These are phyloP conservation scores for Tichodroma muraria DNA, from an alignment of 2,113 vertebrate genomes.

Conservation along the genomic window DNA sequence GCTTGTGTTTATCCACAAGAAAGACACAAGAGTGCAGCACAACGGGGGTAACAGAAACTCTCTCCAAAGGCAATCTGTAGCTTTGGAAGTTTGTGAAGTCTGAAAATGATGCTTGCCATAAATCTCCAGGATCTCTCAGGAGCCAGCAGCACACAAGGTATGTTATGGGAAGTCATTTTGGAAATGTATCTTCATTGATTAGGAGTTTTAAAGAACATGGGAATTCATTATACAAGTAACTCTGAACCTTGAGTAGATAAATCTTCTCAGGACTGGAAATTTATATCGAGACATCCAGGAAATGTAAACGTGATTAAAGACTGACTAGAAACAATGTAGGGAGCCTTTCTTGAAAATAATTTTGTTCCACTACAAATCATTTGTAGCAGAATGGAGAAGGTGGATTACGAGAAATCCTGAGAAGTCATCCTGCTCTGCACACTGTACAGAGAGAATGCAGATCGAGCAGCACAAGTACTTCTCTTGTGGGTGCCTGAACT, in stretches of 20 bases:
- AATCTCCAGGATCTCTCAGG: background rate
- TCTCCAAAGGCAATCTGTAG: background rate
- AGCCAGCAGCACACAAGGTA: background rate
- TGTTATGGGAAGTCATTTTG: background rate
- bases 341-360: background rate
- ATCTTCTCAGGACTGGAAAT: background rate
- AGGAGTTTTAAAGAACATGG: background rate
- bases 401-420: background rate
- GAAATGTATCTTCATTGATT: conserved; percentile 1
- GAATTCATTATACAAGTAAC: background rate
- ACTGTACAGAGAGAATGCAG: background rate
- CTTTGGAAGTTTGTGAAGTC: background rate
- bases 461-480: background rate
- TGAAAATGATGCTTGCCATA: background rate
- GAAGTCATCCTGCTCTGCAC: background rate
- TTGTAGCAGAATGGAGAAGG: background rate
- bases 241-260: background rate
- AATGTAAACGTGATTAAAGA: background rate
- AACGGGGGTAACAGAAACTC: background rate
- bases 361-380: background rate
- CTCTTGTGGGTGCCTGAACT: background rate
- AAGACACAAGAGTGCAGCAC: background rate
- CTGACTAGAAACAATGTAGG: background rate
- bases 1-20: background rate
- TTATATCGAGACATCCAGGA: background rate